phyloP scores from a whole-genome alignment of 2,888 invertebrate species.

The Autographa pulchrina region DNA sequence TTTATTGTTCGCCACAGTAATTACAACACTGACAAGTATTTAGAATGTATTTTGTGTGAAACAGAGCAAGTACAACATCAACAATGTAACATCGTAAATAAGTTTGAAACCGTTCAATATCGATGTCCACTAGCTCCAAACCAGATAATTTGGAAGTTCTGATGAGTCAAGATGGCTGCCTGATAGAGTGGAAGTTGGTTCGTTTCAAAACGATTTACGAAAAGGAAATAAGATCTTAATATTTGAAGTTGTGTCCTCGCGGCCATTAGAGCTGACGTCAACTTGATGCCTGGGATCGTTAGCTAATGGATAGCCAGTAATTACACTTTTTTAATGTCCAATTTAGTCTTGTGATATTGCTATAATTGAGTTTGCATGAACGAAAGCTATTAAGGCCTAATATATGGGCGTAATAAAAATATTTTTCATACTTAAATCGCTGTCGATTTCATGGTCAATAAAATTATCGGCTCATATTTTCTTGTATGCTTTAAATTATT shows the following conservation, averaged over 20 bases:
- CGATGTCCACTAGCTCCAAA: constrained; percentile 24
- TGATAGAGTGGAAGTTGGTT: constrained; percentile 57
- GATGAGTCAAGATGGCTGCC: constrained; percentile 47
- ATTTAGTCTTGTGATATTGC: neutral
- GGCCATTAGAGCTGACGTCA: constrained; percentile 50
- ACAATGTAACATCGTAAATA: neutral
- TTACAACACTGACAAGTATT: neutral
- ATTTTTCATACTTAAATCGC: constrained; percentile 4
- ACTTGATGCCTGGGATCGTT: constrained; percentile 38
- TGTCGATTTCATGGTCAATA: constrained; percentile 1
- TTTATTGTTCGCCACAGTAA: neutral
- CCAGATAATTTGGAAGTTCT: constrained; percentile 56
- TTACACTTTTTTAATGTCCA: constrained; percentile 12
- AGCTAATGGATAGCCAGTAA: constrained; percentile 39
- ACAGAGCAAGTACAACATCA: neutral
- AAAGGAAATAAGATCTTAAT: constrained; percentile 62
- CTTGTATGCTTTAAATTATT: neutral
- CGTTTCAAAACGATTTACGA: constrained; percentile 54
- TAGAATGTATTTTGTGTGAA: neutral
- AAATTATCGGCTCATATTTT: neutral
- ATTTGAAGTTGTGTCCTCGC: constrained; percentile 53
- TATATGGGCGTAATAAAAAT: constrained; percentile 1
- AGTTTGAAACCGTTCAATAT: neutral
- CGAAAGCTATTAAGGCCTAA: neutral
- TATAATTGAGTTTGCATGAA: constrained; percentile 7